Conservation (phyloP, 2,797 vertebrate species). For the Tapera naevia region DNA sequence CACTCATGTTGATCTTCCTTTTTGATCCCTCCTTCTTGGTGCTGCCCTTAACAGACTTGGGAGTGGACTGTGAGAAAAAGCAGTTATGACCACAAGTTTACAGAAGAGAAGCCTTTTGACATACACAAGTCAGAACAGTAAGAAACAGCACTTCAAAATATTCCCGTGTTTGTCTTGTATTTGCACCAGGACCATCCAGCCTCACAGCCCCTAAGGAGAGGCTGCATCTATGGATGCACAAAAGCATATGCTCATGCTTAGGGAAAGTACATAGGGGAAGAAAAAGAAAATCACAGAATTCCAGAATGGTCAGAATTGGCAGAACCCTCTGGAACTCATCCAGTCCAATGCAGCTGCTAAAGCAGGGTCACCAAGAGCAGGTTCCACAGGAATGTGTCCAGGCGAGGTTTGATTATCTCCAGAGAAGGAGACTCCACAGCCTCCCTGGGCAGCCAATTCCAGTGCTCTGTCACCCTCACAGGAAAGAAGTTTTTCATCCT, state of each 20-base stretch:
- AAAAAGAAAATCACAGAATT: not conserved
- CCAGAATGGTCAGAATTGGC: too few species aligned
- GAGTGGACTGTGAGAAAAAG: slow-evolving; percentile 85
- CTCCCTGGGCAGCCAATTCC: too few species aligned
- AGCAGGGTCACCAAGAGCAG: too few species aligned
- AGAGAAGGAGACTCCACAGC: too few species aligned
- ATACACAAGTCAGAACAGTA: slow-evolving; percentile 26
- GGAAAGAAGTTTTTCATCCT: too few species aligned
- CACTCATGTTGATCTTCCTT: slow-evolving; percentile 99
- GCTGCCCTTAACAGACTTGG: slow-evolving; percentile 93
- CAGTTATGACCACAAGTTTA: slow-evolving; percentile 43
- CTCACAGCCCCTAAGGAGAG: not conserved
- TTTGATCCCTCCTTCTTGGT: slow-evolving; percentile 97
- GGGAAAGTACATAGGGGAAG: not conserved
- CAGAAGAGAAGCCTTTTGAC: not conserved
- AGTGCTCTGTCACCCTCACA: too few species aligned
- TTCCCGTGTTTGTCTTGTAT: not conserved
- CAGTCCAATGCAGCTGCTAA: too few species aligned
- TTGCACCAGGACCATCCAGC: not conserved
- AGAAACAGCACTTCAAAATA: not conserved
- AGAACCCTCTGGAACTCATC: too few species aligned
- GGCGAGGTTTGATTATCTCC: too few species aligned
- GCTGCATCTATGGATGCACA: not conserved
- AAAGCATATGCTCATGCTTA: not conserved
- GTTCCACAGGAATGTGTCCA: too few species aligned